Evolutionary conservation across 2,797 vertebrate species (phyloP).

Genomic region (Sebastes steindachneri): DNA sequence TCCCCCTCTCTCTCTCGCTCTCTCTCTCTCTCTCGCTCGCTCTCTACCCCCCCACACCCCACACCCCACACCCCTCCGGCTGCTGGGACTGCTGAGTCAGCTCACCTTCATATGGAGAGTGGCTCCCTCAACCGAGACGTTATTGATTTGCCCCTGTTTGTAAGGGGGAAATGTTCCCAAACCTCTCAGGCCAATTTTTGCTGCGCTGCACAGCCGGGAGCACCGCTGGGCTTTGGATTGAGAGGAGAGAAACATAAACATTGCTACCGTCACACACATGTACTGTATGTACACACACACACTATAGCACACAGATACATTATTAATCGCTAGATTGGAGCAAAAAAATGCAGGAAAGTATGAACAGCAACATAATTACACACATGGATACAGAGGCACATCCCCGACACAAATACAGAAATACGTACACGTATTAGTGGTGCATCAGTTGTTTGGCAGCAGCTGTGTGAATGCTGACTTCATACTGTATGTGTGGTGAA

Average conservation of each 20-base stretch:
- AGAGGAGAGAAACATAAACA: slow-evolving; percentile 13
- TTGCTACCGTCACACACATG: not conserved
- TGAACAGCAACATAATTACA: not conserved
- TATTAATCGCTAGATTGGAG: not conserved
- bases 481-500: not conserved
- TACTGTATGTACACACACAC: not conserved
- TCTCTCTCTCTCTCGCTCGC: not conserved
- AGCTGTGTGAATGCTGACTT: not conserved
- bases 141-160: slow-evolving; percentile 81
- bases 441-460: not conserved
- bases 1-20: slow-evolving; percentile 21
- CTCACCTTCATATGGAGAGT: slow-evolving; percentile 74
- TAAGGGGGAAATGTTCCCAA: slow-evolving; percentile 77
- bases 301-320: slow-evolving; percentile 1
- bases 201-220: slow-evolving; percentile 35
- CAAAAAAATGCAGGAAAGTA: not conserved
- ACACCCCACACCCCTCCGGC: slow-evolving; percentile 1
- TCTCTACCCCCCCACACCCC: not conserved
- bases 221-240: slow-evolving; percentile 30
- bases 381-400: not conserved
- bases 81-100: slow-evolving; percentile 73
- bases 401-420: not conserved
- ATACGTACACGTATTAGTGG: not conserved
- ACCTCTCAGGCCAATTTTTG: slow-evolving; percentile 71
- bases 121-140: slow-evolving; percentile 74